These are phyloP conservation scores for Lymantria monacha DNA, from an alignment of 2,888 invertebrate genomes.

Conservation along the genomic window DNA sequence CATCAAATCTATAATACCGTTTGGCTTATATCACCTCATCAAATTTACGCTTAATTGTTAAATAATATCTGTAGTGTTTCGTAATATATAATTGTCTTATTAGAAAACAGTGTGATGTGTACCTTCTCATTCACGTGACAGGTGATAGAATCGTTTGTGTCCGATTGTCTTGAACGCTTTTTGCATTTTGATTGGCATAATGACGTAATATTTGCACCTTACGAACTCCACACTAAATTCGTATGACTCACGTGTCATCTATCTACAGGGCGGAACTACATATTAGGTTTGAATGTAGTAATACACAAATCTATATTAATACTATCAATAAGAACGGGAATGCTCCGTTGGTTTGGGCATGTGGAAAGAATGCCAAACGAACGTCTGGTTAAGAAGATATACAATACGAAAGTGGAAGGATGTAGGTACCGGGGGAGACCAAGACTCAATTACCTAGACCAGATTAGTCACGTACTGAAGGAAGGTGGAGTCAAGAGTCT, in stretches of 20 bases:
- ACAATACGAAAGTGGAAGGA: no score
- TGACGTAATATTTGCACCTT: slow-evolving; percentile 39
- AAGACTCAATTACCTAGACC: no score
- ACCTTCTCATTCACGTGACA: slow-evolving; percentile 35
- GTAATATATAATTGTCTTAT: slow-evolving; percentile 37
- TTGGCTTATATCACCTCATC: slow-evolving; percentile 36
- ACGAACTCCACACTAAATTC: slow-evolving; percentile 12
- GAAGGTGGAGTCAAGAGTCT: no score
- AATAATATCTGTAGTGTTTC: slow-evolving; percentile 51
- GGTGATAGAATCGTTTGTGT: slow-evolving; percentile 44
- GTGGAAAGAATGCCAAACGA: no score
- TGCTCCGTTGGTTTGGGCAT: no score
- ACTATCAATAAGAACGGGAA: no score
- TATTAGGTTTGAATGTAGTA: neutral
- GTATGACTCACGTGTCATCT: slow-evolving; percentile 12
- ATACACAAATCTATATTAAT: no score
- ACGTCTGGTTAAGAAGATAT: no score
- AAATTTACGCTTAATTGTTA: slow-evolving; percentile 60
- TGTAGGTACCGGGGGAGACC: no score
- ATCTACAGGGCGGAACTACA: slow-evolving; percentile 7
- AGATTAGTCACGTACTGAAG: no score
- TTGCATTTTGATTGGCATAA: slow-evolving; percentile 36
- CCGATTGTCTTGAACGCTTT: slow-evolving; percentile 38
- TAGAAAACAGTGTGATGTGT: slow-evolving; percentile 40
- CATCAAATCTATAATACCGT: no score